Percentiles rank a stretch among this genome's conserved stretches.
phyloP scores from a whole-genome alignment of 2,113 vertebrate species.

The Cynocephalus volans region DNA sequence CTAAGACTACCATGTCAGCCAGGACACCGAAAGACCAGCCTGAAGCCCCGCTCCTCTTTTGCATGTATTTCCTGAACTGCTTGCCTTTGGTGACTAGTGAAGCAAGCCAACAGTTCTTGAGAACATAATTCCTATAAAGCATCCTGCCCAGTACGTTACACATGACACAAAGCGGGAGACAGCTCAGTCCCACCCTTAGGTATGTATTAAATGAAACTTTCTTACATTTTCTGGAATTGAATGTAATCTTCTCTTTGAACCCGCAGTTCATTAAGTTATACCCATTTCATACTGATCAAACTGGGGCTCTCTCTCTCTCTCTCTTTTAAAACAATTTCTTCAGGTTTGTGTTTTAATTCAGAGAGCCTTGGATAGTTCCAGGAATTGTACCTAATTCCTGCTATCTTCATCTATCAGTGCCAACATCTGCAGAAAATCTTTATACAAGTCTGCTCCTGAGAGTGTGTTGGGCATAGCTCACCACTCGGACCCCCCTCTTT shows the following conservation, averaged over 20 bases:
- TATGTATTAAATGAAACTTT: not conserved
- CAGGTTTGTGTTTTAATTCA: conserved; percentile 2
- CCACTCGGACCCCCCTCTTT: not conserved
- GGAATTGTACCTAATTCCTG: not conserved
- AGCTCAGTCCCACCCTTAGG: not conserved
- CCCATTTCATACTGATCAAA: not conserved
- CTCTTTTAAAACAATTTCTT: too few relatives aligned
- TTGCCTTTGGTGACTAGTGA: not conserved
- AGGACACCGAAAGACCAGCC: not conserved
- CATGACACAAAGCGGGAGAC: not conserved
- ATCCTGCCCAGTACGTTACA: not conserved
- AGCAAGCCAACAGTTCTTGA: not conserved
- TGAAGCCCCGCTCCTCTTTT: not conserved
- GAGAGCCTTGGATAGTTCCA: not conserved
- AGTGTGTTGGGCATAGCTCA: not conserved
- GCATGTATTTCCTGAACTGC: not conserved
- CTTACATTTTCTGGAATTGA: not conserved
- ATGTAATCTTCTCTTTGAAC: not conserved
- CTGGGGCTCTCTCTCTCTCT: not conserved
- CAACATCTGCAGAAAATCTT: not conserved
- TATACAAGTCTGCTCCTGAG: not conserved
- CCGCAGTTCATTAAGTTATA: not conserved
- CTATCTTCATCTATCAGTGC: not conserved
- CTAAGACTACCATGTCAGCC: not conserved
- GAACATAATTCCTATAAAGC: not conserved